Conservation (phyloP, 1,140 invertebrate species). For the Caenorhabditis latens region DNA sequence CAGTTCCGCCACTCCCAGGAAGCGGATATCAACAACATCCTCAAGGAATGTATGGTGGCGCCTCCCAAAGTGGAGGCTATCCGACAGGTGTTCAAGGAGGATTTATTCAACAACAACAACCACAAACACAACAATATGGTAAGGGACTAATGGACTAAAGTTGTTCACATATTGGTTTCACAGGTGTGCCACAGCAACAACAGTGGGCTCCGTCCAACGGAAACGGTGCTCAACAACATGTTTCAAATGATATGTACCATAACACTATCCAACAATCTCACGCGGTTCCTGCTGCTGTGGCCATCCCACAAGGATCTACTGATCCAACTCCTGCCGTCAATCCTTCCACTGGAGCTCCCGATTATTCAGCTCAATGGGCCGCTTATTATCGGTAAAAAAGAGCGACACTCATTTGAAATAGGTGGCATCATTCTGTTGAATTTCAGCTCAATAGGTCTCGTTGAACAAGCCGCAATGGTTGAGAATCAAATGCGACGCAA, state of each 20-base stretch:
- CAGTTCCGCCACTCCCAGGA: constrained; percentile 72
- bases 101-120: constrained; percentile 40
- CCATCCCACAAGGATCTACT: constrained; percentile 61
- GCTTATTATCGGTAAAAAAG: constrained; percentile 90
- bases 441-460: constrained; percentile 87
- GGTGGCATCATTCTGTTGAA: neutral
- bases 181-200: neutral
- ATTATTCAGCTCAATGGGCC: constrained; percentile 98
- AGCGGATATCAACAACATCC: constrained; percentile 13
- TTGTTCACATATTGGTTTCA: neutral
- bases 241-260: constrained; percentile 1
- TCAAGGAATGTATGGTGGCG: neutral
- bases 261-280: neutral
- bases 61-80: neutral
- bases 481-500: constrained; percentile 84
- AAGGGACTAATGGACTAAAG: too few relatives aligned
- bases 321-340: constrained; percentile 75
- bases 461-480: constrained; percentile 89
- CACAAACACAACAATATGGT: constrained; percentile 53
- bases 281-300: constrained; percentile 81
- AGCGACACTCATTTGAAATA: neutral
- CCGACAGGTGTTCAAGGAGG: neutral
- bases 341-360: constrained; percentile 83
- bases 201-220: constrained; percentile 72
- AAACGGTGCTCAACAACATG: neutral